These are phyloP conservation scores for Pseudococcus jackbeardsleyi DNA, from an alignment of 2,888 invertebrate genomes.

Conservation along the genomic window DNA sequence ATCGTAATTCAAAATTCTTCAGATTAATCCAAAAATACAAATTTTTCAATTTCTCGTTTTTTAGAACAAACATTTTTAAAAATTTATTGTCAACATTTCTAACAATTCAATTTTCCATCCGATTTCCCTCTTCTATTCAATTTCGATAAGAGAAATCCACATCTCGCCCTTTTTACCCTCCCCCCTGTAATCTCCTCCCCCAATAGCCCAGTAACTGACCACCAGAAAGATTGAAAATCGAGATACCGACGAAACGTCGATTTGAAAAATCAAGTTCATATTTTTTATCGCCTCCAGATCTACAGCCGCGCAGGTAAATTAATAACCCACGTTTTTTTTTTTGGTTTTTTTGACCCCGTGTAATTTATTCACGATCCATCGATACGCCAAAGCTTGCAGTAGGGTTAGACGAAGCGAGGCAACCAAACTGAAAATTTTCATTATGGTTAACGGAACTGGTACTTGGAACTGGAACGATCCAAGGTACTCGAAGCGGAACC, in stretches of 20 bases:
- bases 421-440: conserved; percentile 36
- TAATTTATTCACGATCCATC: conserved; percentile 17
- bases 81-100: too few species aligned
- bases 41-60: too few species aligned
- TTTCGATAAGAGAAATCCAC: too few species aligned
- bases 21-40: too few species aligned
- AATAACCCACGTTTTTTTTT: background rate
- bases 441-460: conserved; percentile 27
- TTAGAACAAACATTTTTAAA: too few species aligned
- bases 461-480: conserved; percentile 36
- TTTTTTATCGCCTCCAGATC: background rate
- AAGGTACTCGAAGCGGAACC: background rate
- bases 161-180: background rate
- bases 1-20: too few species aligned
- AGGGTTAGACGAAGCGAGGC: background rate
- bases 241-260: background rate
- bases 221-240: background rate
- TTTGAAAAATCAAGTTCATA: background rate
- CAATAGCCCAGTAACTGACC: background rate
- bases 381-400: background rate
- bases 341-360: background rate
- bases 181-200: background rate
- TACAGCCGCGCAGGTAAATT: background rate
- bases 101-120: too few species aligned
- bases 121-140: too few species aligned